Evolutionary conservation across 64 coral and sea anemone species (phyloP).

Genomic region (Astreopora myriophthalma): DNA sequence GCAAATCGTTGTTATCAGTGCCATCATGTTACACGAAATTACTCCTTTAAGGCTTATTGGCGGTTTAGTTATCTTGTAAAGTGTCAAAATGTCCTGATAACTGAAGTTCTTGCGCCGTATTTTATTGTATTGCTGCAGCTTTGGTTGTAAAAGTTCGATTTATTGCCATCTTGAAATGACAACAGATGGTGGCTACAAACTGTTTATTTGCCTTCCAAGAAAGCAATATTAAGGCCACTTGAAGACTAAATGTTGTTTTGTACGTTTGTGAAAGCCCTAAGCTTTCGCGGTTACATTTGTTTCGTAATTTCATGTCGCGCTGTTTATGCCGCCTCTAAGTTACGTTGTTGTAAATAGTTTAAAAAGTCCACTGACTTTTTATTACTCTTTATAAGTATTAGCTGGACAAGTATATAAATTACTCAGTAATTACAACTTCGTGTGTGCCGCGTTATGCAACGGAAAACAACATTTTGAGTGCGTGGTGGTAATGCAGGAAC

Average conservation of each 20-base stretch:
- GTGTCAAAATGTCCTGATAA: constrained; percentile 33
- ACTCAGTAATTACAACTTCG: background rate
- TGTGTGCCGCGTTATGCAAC: background rate
- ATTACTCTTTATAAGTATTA: constrained; percentile 22
- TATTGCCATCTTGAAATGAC: background rate
- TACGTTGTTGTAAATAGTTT: too few species aligned
- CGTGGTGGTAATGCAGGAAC: background rate
- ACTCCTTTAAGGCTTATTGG: constrained; percentile 21
- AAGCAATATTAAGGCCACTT: background rate
- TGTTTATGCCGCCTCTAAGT: background rate
- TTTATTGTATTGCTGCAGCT: background rate
- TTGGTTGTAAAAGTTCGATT: background rate
- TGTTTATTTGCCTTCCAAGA: constrained; percentile 13
- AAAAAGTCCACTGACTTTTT: background rate
- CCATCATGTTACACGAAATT: background rate
- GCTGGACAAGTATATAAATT: background rate
- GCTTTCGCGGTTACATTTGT: background rate
- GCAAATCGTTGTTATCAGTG: constrained; percentile 35
- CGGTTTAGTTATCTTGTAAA: constrained; percentile 10
- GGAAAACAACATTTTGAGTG: background rate
- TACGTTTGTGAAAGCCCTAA: background rate
- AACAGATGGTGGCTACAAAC: background rate
- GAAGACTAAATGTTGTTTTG: background rate
- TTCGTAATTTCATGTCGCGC: background rate
- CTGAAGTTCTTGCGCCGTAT: background rate